Evolutionary conservation across 2,113 vertebrate species (phyloP).

Genomic region (Cryptotis parvus): DNA sequence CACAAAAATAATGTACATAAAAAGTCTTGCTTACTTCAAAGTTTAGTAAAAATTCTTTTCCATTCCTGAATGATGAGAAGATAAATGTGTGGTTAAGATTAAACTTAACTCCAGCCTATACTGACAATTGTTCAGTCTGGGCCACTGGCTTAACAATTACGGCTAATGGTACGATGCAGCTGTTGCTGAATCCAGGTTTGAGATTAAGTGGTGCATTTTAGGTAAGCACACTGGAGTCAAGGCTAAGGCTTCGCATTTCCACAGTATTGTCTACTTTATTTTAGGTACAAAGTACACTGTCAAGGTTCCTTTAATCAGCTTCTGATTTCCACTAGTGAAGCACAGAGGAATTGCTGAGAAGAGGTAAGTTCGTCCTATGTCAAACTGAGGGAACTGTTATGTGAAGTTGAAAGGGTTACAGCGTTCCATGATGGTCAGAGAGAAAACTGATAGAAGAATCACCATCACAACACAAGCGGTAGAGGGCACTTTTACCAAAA

Average conservation of each 20-base stretch:
- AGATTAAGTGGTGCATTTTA: slow-evolving; percentile 75
- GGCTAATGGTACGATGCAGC: slow-evolving; percentile 65
- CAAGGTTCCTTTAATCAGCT: slow-evolving; percentile 69
- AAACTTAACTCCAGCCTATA: background rate
- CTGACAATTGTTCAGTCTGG: slow-evolving; percentile 66
- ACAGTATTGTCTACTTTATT: slow-evolving; percentile 63
- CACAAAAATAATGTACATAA: slow-evolving; percentile 53
- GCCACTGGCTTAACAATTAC: slow-evolving; percentile 58
- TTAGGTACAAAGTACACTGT: slow-evolving; percentile 59
- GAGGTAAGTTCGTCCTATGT: background rate
- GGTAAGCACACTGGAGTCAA: slow-evolving; percentile 75
- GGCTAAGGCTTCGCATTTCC: slow-evolving; percentile 73
- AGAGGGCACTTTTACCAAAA: background rate
- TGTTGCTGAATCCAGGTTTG: slow-evolving; percentile 69
- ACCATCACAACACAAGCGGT: background rate
- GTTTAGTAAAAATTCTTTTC: slow-evolving; percentile 73
- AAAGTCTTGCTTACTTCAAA: slow-evolving; percentile 64
- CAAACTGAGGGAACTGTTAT: background rate
- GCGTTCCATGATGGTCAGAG: background rate
- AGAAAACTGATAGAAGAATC: background rate
- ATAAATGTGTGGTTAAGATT: slow-evolving; percentile 71
- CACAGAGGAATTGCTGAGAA: slow-evolving; percentile 36
- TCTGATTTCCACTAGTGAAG: slow-evolving; percentile 65
- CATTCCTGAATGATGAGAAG: slow-evolving; percentile 79
- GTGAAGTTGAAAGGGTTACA: background rate